These are phyloP conservation scores for Ctenicera cuprea DNA, from an alignment of 2,888 invertebrate species.

Conservation along the genomic window DNA sequence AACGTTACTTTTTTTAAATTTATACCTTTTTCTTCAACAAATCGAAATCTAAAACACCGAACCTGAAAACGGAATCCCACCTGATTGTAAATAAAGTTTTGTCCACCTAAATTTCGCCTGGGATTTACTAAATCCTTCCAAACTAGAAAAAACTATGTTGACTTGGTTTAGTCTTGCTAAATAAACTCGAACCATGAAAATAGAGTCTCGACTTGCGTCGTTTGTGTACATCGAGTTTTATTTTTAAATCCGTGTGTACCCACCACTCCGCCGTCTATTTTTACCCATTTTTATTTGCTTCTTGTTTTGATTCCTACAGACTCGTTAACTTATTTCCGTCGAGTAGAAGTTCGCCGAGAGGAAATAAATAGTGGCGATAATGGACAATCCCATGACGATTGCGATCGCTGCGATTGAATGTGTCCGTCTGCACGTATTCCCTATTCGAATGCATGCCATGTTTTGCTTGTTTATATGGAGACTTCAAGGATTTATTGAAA, in stretches of 20 bases:
- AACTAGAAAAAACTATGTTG: not conserved
- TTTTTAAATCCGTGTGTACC: slow-evolving; percentile 41
- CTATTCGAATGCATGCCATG: slow-evolving; percentile 20
- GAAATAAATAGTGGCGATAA: slow-evolving; percentile 12
- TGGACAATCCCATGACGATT: slow-evolving; percentile 18
- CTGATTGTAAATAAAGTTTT: no score
- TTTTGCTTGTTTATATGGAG: slow-evolving; percentile 6
- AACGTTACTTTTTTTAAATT: no score
- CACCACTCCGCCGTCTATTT: slow-evolving; percentile 33
- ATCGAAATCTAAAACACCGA: no score
- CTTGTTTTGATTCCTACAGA: slow-evolving; percentile 31
- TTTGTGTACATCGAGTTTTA: slow-evolving; percentile 29
- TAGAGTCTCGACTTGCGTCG: not conserved
- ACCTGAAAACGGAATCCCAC: no score
- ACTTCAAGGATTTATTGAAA: slow-evolving; percentile 42
- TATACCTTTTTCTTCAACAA: no score
- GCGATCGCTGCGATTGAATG: not conserved
- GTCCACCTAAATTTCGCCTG: no score
- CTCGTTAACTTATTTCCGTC: slow-evolving; percentile 30
- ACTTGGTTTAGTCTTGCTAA: slow-evolving; percentile 1
- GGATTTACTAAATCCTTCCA: not conserved
- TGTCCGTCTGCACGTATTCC: slow-evolving; percentile 20
- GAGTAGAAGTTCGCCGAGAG: not conserved
- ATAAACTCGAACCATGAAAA: slow-evolving; percentile 10
- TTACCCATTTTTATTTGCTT: slow-evolving; percentile 31